Conservation (phyloP, 2,888 invertebrate genomes). For the Druceiella hillmani region DNA sequence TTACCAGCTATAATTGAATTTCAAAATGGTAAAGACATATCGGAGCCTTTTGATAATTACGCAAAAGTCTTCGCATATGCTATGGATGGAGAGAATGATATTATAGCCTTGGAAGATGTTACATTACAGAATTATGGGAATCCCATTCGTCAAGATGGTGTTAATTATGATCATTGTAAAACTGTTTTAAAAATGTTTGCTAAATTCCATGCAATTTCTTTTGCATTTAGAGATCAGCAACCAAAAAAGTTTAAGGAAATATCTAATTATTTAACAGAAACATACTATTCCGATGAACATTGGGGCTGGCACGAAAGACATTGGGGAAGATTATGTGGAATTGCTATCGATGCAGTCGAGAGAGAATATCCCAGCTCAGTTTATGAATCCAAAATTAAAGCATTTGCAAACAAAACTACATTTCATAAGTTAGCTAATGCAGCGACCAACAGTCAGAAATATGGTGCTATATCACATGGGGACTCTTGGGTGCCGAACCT, state of each 20-base stretch:
- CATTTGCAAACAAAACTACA: conserved; percentile 48
- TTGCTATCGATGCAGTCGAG: conserved; percentile 58
- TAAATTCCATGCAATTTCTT: conserved; percentile 54
- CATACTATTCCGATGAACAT: conserved; percentile 50
- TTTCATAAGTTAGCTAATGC: conserved; percentile 46
- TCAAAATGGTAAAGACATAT: conserved; percentile 33
- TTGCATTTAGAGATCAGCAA: conserved; percentile 53
- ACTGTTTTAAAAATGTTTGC: conserved; percentile 49
- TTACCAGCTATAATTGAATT: conserved; percentile 44
- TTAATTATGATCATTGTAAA: conserved; percentile 46
- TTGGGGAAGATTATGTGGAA: conserved; percentile 42
- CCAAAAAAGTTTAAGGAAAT: conserved; percentile 44
- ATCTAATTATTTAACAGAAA: conserved; percentile 43
- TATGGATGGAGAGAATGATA: conserved; percentile 51
- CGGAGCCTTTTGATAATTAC: conserved; percentile 48
- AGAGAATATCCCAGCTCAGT: conserved; percentile 56
- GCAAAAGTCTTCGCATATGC: conserved; percentile 41
- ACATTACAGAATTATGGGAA: conserved; percentile 38
- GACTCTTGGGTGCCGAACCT: conserved; percentile 77
- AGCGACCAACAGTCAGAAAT: conserved; percentile 31
- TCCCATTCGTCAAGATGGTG: conserved; percentile 44
- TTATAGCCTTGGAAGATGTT: conserved; percentile 53
- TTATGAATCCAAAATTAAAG: conserved; percentile 51
- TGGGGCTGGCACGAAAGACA: conserved; percentile 55
- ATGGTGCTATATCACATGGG: conserved; percentile 63